Evolutionary conservation across 2,797 vertebrate species (phyloP).

Genomic region (Moxostoma hubbsi): DNA sequence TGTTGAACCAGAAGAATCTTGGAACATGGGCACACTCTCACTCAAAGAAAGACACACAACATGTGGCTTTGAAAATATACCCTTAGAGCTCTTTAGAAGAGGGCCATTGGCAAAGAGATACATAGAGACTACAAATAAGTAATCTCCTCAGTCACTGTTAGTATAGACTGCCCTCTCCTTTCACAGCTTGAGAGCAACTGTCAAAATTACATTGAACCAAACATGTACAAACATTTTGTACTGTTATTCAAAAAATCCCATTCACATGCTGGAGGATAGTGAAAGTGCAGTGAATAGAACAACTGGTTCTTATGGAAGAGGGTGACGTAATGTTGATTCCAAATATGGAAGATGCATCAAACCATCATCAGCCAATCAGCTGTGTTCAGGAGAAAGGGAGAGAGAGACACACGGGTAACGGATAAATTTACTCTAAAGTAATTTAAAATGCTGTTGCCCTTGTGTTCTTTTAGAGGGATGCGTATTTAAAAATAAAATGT

Average conservation of each 20-base stretch:
- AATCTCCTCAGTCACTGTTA: neutral
- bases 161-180: neutral
- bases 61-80: conserved; percentile 13
- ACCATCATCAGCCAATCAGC: conserved; percentile 14
- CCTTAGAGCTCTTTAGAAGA: conserved; percentile 18
- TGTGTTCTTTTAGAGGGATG: neutral
- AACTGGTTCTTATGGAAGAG: conserved; percentile 17
- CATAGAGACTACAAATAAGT: neutral
- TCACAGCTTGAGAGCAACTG: neutral
- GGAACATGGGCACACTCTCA: conserved; percentile 9
- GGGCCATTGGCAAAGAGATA: neutral
- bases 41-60: neutral
- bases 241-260: conserved; percentile 5
- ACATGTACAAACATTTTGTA: conserved; percentile 12
- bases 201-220: conserved; percentile 15
- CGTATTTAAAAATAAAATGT: neutral
- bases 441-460: neutral
- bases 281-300: neutral
- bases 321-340: conserved; percentile 39
- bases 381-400: neutral
- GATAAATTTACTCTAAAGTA: neutral
- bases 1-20: conserved; percentile 1
- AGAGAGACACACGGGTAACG: neutral
- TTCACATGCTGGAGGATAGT: neutral
- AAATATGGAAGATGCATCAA: conserved; percentile 32